These are phyloP conservation scores for Eupeodes luniger DNA, from an alignment of 2,888 invertebrate species.

Conservation along the genomic window DNA sequence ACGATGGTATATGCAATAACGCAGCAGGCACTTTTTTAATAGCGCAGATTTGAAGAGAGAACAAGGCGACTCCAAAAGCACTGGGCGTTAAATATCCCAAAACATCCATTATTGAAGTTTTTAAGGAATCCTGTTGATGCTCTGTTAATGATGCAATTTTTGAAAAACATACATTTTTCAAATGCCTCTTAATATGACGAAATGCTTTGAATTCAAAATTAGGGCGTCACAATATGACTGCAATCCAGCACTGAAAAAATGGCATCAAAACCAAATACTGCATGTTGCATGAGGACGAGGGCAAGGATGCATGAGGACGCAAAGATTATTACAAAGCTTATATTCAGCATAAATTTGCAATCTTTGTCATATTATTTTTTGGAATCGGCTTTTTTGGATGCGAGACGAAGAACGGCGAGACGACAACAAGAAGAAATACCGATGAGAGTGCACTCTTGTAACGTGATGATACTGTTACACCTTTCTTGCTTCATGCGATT, in stretches of 20 bases:
- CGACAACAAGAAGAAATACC: background rate
- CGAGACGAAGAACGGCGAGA: no score
- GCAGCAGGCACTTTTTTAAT: background rate
- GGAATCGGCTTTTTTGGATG: slow-evolving; percentile 34
- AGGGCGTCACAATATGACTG: background rate
- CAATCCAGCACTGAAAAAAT: background rate
- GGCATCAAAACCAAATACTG: slow-evolving; percentile 36
- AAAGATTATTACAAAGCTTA: slow-evolving; percentile 67
- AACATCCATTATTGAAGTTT: no score
- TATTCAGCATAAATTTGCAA: slow-evolving; percentile 75
- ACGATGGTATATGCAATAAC: background rate
- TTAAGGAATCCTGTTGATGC: no score
- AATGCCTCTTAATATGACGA: no score
- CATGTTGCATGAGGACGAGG: slow-evolving; percentile 19
- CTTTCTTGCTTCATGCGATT: slow-evolving; percentile 32
- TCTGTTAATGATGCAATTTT: no score
- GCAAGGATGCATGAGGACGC: slow-evolving; percentile 56
- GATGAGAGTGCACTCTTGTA: slow-evolving; percentile 33
- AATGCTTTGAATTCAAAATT: background rate
- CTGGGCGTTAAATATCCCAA: no score
- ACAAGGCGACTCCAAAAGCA: background rate
- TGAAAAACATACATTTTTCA: no score
- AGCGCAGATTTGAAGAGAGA: background rate
- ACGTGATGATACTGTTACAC: slow-evolving; percentile 51
- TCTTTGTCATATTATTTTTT: slow-evolving; percentile 54